phyloP scores from a whole-genome alignment of 53 echinoderm and acorn worm genomes.

The Holothuria leucospilota region DNA sequence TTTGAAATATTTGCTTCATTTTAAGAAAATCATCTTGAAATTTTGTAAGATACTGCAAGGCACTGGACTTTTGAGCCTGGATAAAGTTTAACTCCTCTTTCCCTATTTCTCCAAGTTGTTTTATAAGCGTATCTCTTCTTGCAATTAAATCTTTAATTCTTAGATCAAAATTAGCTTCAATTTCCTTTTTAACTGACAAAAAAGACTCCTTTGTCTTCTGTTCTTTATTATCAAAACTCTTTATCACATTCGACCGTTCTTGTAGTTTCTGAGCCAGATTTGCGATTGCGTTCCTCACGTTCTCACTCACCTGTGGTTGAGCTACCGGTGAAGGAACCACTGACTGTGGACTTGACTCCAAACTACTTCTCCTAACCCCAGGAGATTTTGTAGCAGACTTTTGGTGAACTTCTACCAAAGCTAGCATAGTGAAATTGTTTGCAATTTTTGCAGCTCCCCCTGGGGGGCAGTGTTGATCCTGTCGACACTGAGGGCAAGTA shows the following conservation, averaged over 20 bases:
- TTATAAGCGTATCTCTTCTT: conserved; percentile 76
- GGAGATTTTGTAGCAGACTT: conserved; percentile 37
- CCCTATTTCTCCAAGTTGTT: conserved; percentile 79
- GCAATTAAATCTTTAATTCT: conserved; percentile 76
- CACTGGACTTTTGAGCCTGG: conserved; percentile 83
- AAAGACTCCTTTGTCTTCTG: conserved; percentile 77
- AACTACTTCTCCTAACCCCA: neutral
- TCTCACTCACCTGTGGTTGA: conserved; percentile 67
- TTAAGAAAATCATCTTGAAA: conserved; percentile 82
- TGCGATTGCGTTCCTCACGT: conserved; percentile 73
- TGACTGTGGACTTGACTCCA: neutral
- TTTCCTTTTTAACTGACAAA: conserved; percentile 69
- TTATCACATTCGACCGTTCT: conserved; percentile 78
- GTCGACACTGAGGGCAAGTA: conserved; percentile 88
- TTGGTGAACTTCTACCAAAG: conserved; percentile 81
- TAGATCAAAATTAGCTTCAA: conserved; percentile 79
- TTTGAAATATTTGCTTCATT: conserved; percentile 77
- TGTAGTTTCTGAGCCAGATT: conserved; percentile 76
- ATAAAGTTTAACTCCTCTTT: conserved; percentile 85
- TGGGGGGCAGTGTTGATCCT: conserved; percentile 69
- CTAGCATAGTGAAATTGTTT: conserved; percentile 96
- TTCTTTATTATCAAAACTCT: conserved; percentile 76
- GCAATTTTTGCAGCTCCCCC: conserved; percentile 76
- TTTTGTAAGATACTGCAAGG: conserved; percentile 84
- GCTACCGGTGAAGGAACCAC: neutral